Conservation (phyloP, 2,797 vertebrate genomes). For the Arnoldichthys spilopterus region DNA sequence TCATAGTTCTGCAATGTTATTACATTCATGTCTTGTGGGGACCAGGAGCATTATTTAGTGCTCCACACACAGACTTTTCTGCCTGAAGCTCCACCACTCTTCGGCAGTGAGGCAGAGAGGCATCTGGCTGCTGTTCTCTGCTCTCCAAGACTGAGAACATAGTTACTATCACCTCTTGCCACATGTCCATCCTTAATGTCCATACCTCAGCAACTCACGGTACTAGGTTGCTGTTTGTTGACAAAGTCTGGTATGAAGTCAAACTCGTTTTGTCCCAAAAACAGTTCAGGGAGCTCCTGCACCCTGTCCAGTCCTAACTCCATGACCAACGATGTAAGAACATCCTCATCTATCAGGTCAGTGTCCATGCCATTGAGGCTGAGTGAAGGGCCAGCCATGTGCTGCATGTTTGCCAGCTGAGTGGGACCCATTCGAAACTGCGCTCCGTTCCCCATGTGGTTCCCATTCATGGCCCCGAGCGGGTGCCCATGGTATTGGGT, state of each 20-base stretch:
- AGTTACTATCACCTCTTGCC: constrained; percentile 47
- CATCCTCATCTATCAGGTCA: constrained; percentile 95
- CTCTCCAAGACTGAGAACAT: constrained; percentile 59
- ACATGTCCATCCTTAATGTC: constrained; percentile 50
- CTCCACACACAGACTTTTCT: constrained; percentile 45
- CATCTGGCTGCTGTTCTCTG: constrained; percentile 55
- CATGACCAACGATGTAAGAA: constrained; percentile 91
- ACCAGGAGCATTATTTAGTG: constrained; percentile 34
- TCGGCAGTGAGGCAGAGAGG: constrained; percentile 36
- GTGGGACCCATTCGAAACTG: constrained; percentile 82
- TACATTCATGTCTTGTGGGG: constrained; percentile 76
- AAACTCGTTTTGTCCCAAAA: constrained; percentile 96
- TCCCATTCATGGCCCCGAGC: constrained; percentile 77
- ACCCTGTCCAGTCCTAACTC: constrained; percentile 94
- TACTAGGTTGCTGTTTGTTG: constrained; percentile 92
- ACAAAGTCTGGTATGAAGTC: constrained; percentile 98
- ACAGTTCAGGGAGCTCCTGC: constrained; percentile 95
- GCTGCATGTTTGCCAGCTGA: constrained; percentile 83
- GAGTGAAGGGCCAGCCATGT: constrained; percentile 82
- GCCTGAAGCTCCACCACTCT: constrained; percentile 40
- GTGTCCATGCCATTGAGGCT: constrained; percentile 90
- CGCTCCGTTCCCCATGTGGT: constrained; percentile 74
- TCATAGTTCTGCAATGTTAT: constrained; percentile 75
- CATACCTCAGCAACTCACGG: constrained; percentile 89
- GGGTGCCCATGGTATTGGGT: constrained; percentile 90